Evolutionary conservation across 2,888 invertebrate genomes (phyloP).

Genomic region (Callimorpha dominula): DNA sequence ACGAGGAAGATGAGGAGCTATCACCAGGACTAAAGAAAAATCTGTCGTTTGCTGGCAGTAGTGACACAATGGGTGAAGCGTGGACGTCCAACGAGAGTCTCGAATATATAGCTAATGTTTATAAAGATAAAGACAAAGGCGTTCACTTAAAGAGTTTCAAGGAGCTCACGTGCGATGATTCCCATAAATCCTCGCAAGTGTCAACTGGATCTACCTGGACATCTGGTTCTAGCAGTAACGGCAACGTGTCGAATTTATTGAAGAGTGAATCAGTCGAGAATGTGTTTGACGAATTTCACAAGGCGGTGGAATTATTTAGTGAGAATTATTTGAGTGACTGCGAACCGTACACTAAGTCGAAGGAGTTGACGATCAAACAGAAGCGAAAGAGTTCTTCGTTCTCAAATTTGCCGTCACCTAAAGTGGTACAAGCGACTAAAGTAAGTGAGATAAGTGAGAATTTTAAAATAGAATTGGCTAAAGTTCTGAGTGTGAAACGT

Average conservation of each 20-base stretch:
- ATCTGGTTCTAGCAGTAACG: slow-evolving; percentile 72
- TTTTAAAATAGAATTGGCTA: slow-evolving; percentile 74
- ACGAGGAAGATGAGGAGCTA: slow-evolving; percentile 62
- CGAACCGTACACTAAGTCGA: slow-evolving; percentile 76
- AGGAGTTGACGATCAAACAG: slow-evolving; percentile 57
- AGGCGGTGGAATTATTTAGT: slow-evolving; percentile 79
- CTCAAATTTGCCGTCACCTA: slow-evolving; percentile 74
- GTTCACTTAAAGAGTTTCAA: slow-evolving; percentile 76
- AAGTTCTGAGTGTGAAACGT: slow-evolving; percentile 65
- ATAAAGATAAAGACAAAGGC: slow-evolving; percentile 72
- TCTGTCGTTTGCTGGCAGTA: slow-evolving; percentile 71
- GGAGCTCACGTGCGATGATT: slow-evolving; percentile 69
- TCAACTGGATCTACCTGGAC: slow-evolving; percentile 74
- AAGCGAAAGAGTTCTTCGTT: slow-evolving; percentile 78
- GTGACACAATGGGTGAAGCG: slow-evolving; percentile 71
- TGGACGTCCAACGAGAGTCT: slow-evolving; percentile 77
- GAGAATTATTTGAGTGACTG: slow-evolving; percentile 81
- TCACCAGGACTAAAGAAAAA: slow-evolving; percentile 56
- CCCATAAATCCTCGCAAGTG: slow-evolving; percentile 54
- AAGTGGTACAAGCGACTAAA: slow-evolving; percentile 75
- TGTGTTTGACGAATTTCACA: slow-evolving; percentile 76
- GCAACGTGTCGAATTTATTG: slow-evolving; percentile 68
- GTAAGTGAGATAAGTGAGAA: slow-evolving; percentile 75
- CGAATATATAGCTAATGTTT: slow-evolving; percentile 75
- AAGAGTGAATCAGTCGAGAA: slow-evolving; percentile 75